A percentile compares a stretch with the other conserved stretches of the same genome.
These are phyloP conservation scores for Gandaritis pyraliata DNA, from an alignment of 2,888 invertebrate species.

Conservation along the genomic window DNA sequence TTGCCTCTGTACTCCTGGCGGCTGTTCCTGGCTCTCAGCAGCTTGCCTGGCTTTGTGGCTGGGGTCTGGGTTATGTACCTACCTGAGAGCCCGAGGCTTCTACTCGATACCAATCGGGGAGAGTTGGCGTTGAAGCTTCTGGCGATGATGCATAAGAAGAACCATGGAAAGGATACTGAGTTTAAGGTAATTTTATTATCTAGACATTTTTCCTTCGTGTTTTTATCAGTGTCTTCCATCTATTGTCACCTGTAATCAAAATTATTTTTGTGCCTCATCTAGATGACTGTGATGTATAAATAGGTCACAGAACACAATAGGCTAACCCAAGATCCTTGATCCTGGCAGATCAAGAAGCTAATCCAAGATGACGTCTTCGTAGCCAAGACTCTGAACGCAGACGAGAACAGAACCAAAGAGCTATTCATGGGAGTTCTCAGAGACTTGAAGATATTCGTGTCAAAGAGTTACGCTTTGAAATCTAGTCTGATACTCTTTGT, in stretches of 20 bases:
- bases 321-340: no score
- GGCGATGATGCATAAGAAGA: constrained; percentile 80
- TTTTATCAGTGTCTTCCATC: no score
- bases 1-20: constrained; percentile 89
- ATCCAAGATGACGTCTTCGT: constrained; percentile 70
- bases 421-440: constrained; percentile 70
- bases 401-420: constrained; percentile 67
- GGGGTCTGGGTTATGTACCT: constrained; percentile 83
- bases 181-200: constrained; percentile 77
- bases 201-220: not conserved
- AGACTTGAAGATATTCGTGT: constrained; percentile 72
- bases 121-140: constrained; percentile 85
- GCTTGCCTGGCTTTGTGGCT: constrained; percentile 86
- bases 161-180: constrained; percentile 74
- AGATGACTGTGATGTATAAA: no score
- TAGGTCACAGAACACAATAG: no score
- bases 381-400: constrained; percentile 61
- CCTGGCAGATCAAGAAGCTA: constrained; percentile 73
- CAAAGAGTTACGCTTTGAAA: constrained; percentile 69
- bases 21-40: constrained; percentile 86
- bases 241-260: no score
- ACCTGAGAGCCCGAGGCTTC: constrained; percentile 89
- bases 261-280: no score
- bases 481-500: constrained; percentile 72
- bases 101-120: constrained; percentile 84